Conservation (phyloP, 2,888 invertebrate species). For the Neoitamus cyanurus region DNA sequence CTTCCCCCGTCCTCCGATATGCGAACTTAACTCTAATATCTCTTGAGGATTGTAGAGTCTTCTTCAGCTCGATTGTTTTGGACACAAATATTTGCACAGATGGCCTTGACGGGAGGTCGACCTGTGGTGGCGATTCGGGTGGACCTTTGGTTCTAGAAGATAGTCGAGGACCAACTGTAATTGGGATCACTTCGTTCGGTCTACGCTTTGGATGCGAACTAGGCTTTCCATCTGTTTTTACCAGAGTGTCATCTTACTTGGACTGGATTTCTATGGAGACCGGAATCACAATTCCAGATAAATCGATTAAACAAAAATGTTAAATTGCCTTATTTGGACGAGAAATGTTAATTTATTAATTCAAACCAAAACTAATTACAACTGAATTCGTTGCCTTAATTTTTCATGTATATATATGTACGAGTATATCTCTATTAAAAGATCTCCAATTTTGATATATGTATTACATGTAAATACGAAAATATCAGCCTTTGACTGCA, state of each 20-base stretch:
- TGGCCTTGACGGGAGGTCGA: constrained; percentile 47
- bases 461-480: too few species aligned
- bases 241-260: constrained; percentile 51
- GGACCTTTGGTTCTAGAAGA: constrained; percentile 52
- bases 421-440: too few species aligned
- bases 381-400: too few species aligned
- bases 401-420: too few species aligned
- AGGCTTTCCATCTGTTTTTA: constrained; percentile 51
- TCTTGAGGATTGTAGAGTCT: background rate
- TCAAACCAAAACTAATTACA: too few species aligned
- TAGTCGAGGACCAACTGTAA: constrained; percentile 36
- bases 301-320: background rate
- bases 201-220: constrained; percentile 50
- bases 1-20: constrained; percentile 3
- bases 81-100: constrained; percentile 45
- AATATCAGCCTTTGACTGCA: too few species aligned
- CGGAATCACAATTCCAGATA: constrained; percentile 1
- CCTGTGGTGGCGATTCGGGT: constrained; percentile 53
- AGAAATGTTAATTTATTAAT: background rate
- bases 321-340: background rate
- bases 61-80: background rate
- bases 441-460: too few species aligned
- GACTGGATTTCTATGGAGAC: constrained; percentile 52
- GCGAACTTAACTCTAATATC: constrained; percentile 4
- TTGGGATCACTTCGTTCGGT: constrained; percentile 53